A percentile compares a stretch with the other conserved stretches of the same genome.
phyloP scores from a whole-genome alignment of 2,888 invertebrate species.

The Cartodere bifasciata region DNA sequence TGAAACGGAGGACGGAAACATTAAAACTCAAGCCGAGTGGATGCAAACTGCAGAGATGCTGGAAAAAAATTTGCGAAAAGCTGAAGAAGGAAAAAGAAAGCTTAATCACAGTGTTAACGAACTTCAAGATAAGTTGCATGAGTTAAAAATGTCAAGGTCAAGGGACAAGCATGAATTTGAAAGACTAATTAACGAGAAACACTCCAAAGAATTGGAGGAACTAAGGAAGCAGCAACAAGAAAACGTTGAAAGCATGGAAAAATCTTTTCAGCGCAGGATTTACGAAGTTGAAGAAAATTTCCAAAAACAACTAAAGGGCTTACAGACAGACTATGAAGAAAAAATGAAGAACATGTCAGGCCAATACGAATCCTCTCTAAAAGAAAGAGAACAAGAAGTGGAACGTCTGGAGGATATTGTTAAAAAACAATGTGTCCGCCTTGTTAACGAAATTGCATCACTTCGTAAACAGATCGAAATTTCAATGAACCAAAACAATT shows the following conservation, averaged over 20 bases:
- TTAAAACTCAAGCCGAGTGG: no score
- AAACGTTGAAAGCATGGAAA: conserved; percentile 15
- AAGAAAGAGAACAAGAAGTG: conserved; percentile 21
- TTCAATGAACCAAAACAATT: conserved; percentile 13
- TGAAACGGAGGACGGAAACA: no score
- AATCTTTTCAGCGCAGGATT: conserved; percentile 12
- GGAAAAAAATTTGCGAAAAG: not conserved
- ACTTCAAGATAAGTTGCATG: conserved; percentile 2
- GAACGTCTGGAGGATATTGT: conserved; percentile 20
- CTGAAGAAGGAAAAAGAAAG: not conserved
- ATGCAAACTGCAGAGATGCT: not conserved
- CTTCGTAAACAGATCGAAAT: no score
- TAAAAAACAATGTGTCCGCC: conserved; percentile 20
- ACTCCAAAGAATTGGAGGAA: conserved; percentile 11
- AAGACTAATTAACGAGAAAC: conserved; percentile 4
- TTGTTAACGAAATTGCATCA: no score
- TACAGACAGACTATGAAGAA: conserved; percentile 15
- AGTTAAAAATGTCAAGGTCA: conserved; percentile 11
- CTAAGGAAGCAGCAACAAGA: conserved; percentile 11
- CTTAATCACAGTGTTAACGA: not conserved
- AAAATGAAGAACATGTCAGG: conserved; percentile 15
- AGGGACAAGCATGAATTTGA: conserved; percentile 8
- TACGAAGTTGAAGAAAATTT: conserved; percentile 13
- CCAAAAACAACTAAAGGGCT: conserved; percentile 15
- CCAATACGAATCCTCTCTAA: conserved; percentile 15